Evolutionary conservation across 2,113 vertebrate genomes (phyloP).

Genomic region (Holacanthus passer): DNA sequence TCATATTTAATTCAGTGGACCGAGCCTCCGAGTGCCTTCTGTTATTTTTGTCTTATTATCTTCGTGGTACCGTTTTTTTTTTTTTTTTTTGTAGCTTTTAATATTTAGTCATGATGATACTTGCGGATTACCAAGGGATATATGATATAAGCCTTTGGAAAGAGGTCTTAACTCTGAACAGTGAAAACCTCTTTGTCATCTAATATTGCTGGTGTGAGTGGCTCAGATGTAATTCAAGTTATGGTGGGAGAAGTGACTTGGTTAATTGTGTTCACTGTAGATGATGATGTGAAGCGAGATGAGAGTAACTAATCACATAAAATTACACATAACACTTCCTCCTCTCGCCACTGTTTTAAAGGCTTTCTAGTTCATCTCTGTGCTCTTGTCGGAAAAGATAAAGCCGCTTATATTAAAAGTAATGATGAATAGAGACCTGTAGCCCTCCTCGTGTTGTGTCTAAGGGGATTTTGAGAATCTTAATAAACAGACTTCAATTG

Average conservation of each 20-base stretch:
- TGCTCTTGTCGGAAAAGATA: neutral
- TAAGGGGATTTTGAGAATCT: neutral
- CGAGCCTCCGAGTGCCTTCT: conserved; percentile 28
- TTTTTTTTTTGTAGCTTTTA: conserved; percentile 26
- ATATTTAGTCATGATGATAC: conserved; percentile 22
- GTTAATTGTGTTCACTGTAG: neutral
- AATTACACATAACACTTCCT: no score
- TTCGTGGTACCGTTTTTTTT: neutral
- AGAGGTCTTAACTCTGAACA: neutral
- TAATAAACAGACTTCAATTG: neutral
- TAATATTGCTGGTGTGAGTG: neutral
- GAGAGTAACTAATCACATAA: no score
- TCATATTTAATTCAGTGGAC: conserved; percentile 58
- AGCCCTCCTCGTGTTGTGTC: neutral
- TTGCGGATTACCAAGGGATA: neutral
- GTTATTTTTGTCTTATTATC: conserved; percentile 45
- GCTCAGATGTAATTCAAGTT: neutral
- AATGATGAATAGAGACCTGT: neutral
- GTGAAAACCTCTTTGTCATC: neutral
- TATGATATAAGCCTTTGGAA: neutral
- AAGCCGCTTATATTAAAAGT: neutral
- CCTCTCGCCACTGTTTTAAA: neutral
- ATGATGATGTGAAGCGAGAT: no score
- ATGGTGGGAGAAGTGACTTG: neutral
- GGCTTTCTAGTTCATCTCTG: neutral